These are phyloP conservation scores for Cololabis saira DNA, from an alignment of 2,113 vertebrate genomes.

Conservation along the genomic window DNA sequence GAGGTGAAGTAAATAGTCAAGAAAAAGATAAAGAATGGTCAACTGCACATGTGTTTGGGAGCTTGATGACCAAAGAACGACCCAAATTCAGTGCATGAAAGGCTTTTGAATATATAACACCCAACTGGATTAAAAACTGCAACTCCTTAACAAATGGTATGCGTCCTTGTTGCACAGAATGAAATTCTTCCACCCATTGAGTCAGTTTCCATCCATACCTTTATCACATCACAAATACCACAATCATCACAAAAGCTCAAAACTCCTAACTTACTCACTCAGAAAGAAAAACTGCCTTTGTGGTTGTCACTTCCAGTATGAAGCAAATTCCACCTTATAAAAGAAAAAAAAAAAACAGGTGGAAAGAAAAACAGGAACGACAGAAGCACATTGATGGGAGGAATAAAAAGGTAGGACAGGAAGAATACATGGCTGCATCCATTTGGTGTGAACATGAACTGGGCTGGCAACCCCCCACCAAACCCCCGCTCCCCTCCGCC, in stretches of 20 bases:
- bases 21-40: not conserved
- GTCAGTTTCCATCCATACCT: conserved; percentile 15
- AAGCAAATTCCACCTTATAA: not conserved
- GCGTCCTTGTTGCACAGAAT: conserved; percentile 25
- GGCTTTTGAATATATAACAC: conserved; percentile 9
- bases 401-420: not conserved
- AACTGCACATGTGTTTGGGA: no score
- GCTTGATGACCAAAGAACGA: no score
- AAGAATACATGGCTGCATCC: conserved; percentile 11
- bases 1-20: not conserved
- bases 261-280: conserved; percentile 29
- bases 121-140: conserved; percentile 40
- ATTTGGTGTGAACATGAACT: no score
- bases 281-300: conserved; percentile 20
- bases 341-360: conserved; percentile 13
- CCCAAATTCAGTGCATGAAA: no score
- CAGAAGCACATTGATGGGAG: not conserved
- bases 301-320: conserved; percentile 21
- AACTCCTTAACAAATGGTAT: conserved; percentile 46
- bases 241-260: conserved; percentile 47
- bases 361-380: not conserved
- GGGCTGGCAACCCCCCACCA: no score
- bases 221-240: conserved; percentile 31
- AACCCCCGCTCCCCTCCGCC: not conserved
- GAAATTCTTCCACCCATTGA: conserved; percentile 42